Conservation (phyloP, 92 coral and sea anemone species). For the Phenganax marumi region DNA sequence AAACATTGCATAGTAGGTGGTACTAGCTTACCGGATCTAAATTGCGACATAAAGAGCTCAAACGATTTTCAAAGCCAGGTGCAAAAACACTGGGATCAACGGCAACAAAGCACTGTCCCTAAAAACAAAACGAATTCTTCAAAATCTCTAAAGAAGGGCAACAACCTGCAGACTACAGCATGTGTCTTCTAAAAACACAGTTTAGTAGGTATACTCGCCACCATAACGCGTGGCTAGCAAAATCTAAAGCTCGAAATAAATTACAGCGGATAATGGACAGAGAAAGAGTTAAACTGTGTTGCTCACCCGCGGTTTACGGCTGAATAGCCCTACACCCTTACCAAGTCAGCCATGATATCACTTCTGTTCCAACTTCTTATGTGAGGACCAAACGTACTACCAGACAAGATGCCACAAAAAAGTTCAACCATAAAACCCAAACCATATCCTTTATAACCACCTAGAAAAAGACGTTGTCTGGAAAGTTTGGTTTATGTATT, state of each 20-base stretch:
- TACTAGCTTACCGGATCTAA: slow-evolving; percentile 70
- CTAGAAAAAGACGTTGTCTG: slow-evolving; percentile 32
- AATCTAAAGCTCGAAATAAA: no score
- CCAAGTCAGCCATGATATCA: slow-evolving; percentile 82
- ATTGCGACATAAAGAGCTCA: slow-evolving; percentile 77
- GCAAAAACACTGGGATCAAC: slow-evolving; percentile 85
- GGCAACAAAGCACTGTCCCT: slow-evolving; percentile 98
- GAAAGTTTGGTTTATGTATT: no score
- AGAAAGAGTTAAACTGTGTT: not conserved
- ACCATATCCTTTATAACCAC: slow-evolving; percentile 99
- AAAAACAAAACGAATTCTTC: not conserved
- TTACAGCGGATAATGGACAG: not conserved
- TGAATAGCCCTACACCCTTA: not conserved
- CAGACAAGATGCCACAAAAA: slow-evolving; percentile 84
- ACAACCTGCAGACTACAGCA: not conserved
- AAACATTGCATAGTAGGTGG: no score
- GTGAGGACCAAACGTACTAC: slow-evolving; percentile 86
- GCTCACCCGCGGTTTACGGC: not conserved
- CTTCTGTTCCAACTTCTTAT: slow-evolving; percentile 79
- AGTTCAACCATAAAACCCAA: slow-evolving; percentile 93
- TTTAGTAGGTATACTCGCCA: no score
- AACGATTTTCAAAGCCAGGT: slow-evolving; percentile 83
- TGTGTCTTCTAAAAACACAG: no score
- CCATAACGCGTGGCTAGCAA: no score
- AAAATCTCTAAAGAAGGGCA: not conserved